Conservation (phyloP, 2,797 vertebrate species). For the Linurgus olivaceus region DNA sequence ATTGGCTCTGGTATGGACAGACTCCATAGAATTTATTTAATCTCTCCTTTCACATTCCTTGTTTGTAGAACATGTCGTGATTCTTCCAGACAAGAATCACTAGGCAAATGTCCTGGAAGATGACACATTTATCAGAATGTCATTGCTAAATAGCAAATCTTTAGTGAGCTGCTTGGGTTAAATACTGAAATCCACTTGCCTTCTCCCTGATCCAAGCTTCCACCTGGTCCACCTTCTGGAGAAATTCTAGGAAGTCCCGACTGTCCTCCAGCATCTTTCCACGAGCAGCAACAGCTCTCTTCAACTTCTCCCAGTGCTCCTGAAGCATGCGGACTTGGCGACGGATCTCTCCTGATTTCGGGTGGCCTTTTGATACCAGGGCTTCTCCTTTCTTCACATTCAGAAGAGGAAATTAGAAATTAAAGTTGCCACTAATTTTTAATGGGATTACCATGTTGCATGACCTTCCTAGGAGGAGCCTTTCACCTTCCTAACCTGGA, state of each 20-base stretch:
- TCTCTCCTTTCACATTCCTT: not conserved
- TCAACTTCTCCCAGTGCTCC: slow-evolving; percentile 83
- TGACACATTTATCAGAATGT: not conserved
- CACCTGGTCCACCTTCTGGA: slow-evolving; percentile 86
- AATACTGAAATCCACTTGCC: slow-evolving; percentile 67
- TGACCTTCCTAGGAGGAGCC: not conserved
- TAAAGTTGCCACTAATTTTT: not conserved
- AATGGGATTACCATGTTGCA: not conserved
- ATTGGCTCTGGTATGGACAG: not conserved
- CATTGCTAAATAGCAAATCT: not conserved
- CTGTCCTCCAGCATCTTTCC: slow-evolving; percentile 84
- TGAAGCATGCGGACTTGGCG: slow-evolving; percentile 67
- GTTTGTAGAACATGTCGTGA: not conserved
- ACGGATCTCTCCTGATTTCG: slow-evolving; percentile 73
- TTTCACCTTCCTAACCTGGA: not conserved
- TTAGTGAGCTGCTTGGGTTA: not conserved
- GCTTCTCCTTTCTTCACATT: slow-evolving; percentile 79
- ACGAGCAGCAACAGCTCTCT: slow-evolving; percentile 73
- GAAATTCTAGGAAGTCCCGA: slow-evolving; percentile 86
- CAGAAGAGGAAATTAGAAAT: not conserved
- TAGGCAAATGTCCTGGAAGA: not conserved
- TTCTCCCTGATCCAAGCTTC: slow-evolving; percentile 91
- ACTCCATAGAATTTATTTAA: not conserved
- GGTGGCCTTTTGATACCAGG: slow-evolving; percentile 76
- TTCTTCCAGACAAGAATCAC: not conserved